Evolutionary conservation across 2,888 invertebrate genomes (phyloP), one percentile per base, ranked within the genome.

Genomic region (Biston stratarius): DNA sequence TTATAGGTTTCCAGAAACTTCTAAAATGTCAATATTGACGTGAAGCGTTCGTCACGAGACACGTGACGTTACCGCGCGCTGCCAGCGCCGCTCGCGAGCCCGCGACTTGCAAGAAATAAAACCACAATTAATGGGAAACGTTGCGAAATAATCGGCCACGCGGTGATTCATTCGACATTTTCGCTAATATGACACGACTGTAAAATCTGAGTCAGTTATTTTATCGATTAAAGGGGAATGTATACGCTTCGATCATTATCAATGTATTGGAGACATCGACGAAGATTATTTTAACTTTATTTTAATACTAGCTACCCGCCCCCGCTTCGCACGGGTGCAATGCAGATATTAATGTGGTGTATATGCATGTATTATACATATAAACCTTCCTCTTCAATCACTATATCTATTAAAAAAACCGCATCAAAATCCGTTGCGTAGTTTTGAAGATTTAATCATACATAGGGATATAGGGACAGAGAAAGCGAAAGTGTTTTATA

Each of bases 71-170:
- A 14, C 14, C 38, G 38, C 9, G 9, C 14, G n/a, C 15, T 52
- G 38, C 38, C 52, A 36, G 51, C 0, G 36, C 52, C 52, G 14
- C 14, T 52, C 44, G 34, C 5, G n/a, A 34, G 8, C 34, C n/a
- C 12, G 33, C 33, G 15, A 34, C 3, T 42, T 1, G 48, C 40
- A n/a, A 36, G 56, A 51, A 56, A 57, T 24, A 6, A 9, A 33
- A 6, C 42, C 24, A 42, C 57, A 63, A 63, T 63, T 63, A 57
- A 1, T n/a, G 6, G 0, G 33, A 57, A 38, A 57, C 15, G 57
- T 57, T 57, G 44, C 57, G 57, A 57, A 57, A 63, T 57, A 51
- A 44, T 63, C 57, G 36, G 40, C 14, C 14, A 24, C 7, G 12
- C 34, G 34, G 38, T 61, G 53, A 62, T 34, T 56, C 62, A 62